Evolutionary conservation across 2,797 vertebrate genomes (phyloP), one percentile per base, ranked within the genome.

Genomic region (Delichon dasypus): DNA sequence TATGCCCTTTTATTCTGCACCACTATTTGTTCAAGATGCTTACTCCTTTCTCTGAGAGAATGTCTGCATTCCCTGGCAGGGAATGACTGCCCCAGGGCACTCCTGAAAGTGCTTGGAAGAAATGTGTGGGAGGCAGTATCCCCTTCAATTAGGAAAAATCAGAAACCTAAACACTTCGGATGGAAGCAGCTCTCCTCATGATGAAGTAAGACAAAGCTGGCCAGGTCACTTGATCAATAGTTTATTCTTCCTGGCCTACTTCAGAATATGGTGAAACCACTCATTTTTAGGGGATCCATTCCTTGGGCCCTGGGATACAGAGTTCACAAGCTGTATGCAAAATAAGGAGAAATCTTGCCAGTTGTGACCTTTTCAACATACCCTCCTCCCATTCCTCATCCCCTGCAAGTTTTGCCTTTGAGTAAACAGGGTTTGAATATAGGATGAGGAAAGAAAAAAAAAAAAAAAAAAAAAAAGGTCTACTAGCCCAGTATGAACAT

Each of bases 161-260:
- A 23, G 64, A 91, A 85, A 2, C 16, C 7, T 23, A 40, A 42
- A 29, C 13, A 38, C 18, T 83, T 62, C 18, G 53, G 7, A 26
- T 4, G 54, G 71, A 88, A 85, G 65, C 16, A 85, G 7, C 5
- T 89, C 18, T 87, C 32, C n/a, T 89, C 3, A 1, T 51, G 36
- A 23, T 82, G 55, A 91, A 85, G 34, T 25, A 80, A 60, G n/a
- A 71, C 36, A 77, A 67, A 80, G 26, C 42, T 66, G 61, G 40
- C 21, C 57, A 48, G 60, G 48, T 83, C 61, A 62, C 15, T 68
- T 70, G 44, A 40, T 44, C 1, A 5, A 61, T 27, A 0, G 0
- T 40, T 66, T 66, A 68, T 73, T 87, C 74, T 94, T 94, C 60
- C 27, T 70, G 74, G 20, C 16, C 68, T 83, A 10, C 61, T 80